These are phyloP conservation scores for Zoanthus sansibaricus DNA, from an alignment of 92 coral and sea anemone species.

Conservation along the genomic window DNA sequence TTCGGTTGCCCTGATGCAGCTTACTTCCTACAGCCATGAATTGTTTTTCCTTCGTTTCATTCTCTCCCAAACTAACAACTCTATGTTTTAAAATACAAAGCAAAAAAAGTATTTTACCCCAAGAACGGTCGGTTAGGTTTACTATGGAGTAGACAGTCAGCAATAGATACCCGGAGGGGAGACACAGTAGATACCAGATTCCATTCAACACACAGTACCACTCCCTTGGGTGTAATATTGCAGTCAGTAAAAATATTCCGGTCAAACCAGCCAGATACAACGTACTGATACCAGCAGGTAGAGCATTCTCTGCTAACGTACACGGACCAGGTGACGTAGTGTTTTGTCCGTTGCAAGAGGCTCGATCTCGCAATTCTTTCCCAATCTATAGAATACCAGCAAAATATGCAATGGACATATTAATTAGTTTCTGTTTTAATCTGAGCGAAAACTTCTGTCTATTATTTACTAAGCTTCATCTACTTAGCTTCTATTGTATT, in stretches of 20 bases:
- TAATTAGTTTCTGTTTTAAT: no score
- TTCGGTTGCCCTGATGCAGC: no score
- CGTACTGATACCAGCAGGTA: conserved; percentile 77
- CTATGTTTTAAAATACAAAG: no score
- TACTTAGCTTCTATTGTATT: no score
- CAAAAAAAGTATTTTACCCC: conserved; percentile 55
- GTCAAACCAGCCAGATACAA: conserved; percentile 78
- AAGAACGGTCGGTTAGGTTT: conserved; percentile 72
- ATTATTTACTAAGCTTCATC: no score
- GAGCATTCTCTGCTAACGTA: background rate
- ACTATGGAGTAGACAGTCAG: conserved; percentile 63
- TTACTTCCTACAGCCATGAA: no score
- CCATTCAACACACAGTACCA: conserved; percentile 81
- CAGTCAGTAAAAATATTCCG: conserved; percentile 78
- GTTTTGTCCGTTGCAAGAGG: background rate
- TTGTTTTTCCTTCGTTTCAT: no score
- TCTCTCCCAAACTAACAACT: no score
- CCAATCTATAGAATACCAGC: conserved; percentile 13
- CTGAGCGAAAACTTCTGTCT: no score
- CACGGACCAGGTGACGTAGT: background rate
- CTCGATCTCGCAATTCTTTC: conserved; percentile 29
- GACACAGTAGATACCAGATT: conserved; percentile 85
- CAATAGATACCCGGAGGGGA: conserved; percentile 64
- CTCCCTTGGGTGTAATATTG: conserved; percentile 83
- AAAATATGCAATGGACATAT: background rate